These are phyloP conservation scores for Sarotherodon lohbergeri DNA, from an alignment of 2,113 vertebrate genomes.

Conservation along the genomic window DNA sequence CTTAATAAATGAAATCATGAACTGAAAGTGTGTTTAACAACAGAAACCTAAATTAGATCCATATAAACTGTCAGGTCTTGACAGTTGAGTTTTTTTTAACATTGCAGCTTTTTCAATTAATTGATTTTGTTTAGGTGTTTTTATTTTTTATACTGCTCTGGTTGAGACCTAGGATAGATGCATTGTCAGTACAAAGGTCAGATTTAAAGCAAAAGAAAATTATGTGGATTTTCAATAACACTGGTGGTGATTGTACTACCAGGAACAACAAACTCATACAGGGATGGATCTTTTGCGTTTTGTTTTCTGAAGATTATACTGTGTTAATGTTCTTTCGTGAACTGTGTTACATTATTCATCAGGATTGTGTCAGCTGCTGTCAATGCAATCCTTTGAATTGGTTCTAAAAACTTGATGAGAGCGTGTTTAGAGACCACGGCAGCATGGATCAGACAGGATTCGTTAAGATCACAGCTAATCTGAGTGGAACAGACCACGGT, in stretches of 20 bases:
- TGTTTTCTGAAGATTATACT: not conserved
- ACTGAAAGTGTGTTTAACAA: not conserved
- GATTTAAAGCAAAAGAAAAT: not conserved
- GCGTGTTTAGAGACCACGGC: constrained; percentile 15
- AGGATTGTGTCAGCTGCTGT: not conserved
- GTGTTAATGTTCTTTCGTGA: not conserved
- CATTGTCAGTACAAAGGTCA: not conserved
- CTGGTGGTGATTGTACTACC: not conserved
- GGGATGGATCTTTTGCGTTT: not conserved
- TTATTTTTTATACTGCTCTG: not conserved
- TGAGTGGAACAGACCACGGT: constrained; percentile 37
- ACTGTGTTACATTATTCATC: constrained; percentile 26
- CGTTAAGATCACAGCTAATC: constrained; percentile 52
- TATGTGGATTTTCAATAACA: not conserved
- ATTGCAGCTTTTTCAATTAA: not conserved
- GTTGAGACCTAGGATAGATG: not conserved
- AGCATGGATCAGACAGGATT: constrained; percentile 40
- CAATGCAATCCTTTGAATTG: constrained; percentile 9
- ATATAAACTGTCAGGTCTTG: not conserved
- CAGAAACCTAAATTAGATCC: not conserved
- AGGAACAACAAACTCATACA: not conserved
- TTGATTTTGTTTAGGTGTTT: not conserved
- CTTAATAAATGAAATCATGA: not conserved
- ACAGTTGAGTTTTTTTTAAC: not conserved
- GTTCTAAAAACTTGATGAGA: constrained; percentile 18